Base-by-base conservation (phyloP, 2,797 vertebrate genomes). In the Phrynocephalus vlangalii region DNA sequence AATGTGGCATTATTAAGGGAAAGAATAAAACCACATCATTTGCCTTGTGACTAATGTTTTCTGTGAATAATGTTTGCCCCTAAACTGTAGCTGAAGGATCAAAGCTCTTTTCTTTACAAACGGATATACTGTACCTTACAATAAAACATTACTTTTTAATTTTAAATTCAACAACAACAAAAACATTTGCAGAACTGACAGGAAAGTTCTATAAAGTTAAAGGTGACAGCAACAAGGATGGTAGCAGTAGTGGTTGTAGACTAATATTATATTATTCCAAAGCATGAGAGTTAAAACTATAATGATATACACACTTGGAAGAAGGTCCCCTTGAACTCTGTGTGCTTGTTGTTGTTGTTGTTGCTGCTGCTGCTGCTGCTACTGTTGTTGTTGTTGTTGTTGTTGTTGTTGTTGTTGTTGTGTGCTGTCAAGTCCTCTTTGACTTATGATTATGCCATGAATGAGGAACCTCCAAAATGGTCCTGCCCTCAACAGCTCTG, bases 21-120 rank as follows among this genome's bases (percentile, higher is more conserved):
- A 91, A 70, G 9, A 89, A 90, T 44, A 84, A 89, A 78, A 82
- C 1, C 11, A 52, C 84, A 30, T 83, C 79, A 7, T 88, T 93
- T 92, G 50, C 81, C 82, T 85, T 68, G 3, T 30, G 70, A 30
- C 5, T 90, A 88, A 38, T 79, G 4, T 89, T 92, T 92, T 44
- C 48, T 81, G 48, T 84, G 86, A 71, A 82, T 1, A 88, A 77
- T 90, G 78, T 84, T 89, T 83, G 33, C 38, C 48, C 20, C 28
- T 80, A n/a, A 38, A 24, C 24, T 38, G 71, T 18, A 72, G 56
- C n/a, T 44, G 78, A 76, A 76, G 22, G 16, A 30, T 82, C 71
- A 87, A 63, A 26, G 48, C 82, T n/a, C 22, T 16, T n/a, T 82
- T 38, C 67, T 56, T 56, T 56, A 56, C 70, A 10, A 30, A 16